A percentile compares a stretch with the other conserved stretches of the same genome.
phyloP scores from a whole-genome alignment of 2,797 vertebrate genomes.

The Poecilia gillii region DNA sequence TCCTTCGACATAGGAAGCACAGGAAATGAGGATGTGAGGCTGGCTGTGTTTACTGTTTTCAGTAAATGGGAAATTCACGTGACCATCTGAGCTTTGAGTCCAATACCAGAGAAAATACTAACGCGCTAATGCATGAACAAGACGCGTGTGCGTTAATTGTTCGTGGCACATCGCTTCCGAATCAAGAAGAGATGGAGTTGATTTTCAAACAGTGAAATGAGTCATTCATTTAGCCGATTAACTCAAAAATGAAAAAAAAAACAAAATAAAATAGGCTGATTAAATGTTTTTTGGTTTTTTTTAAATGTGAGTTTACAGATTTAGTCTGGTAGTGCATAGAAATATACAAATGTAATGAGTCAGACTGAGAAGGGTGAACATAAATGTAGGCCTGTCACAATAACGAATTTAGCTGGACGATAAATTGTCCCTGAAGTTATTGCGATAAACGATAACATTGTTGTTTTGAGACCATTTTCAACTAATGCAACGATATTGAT shows the following conservation, averaged over 20 bases:
- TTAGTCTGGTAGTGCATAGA: background rate
- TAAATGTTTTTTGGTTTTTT: background rate
- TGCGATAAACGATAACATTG: no score
- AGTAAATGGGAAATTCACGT: constrained; percentile 28
- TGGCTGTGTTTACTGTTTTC: constrained; percentile 66
- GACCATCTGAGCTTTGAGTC: constrained; percentile 25
- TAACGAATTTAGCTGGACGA: no score
- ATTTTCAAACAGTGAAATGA: background rate
- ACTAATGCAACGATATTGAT: background rate
- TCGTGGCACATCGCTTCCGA: background rate
- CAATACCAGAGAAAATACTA: constrained; percentile 28
- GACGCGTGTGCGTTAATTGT: background rate
- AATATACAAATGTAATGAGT: background rate
- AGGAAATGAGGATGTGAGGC: constrained; percentile 72
- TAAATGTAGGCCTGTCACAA: background rate
- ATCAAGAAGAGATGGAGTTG: background rate
- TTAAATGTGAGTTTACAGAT: background rate
- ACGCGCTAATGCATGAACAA: constrained; percentile 32
- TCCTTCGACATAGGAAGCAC: constrained; percentile 58
- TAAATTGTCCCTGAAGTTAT: no score
- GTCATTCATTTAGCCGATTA: background rate
- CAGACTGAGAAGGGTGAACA: background rate
- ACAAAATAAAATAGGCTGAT: background rate
- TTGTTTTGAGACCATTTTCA: no score
- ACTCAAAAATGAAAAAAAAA: no score